Conservation (phyloP, 2,113 vertebrate species). For the Anhinga rufa region DNA sequence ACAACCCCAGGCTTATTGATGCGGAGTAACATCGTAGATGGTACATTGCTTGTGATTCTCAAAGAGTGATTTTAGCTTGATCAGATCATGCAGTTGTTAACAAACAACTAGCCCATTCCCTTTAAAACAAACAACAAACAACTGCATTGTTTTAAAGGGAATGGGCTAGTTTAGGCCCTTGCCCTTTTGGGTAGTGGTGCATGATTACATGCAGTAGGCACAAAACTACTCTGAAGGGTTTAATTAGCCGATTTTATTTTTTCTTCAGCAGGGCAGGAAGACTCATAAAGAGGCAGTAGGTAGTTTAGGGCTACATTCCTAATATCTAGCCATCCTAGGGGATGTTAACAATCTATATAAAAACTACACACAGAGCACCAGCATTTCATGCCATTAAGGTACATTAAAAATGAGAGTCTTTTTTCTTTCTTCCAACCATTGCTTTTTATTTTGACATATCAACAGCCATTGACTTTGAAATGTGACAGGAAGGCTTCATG, state of each 20-base stretch:
- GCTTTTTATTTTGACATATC: constrained; percentile 35
- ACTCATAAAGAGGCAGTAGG: neutral
- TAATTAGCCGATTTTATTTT: neutral
- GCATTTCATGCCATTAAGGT: neutral
- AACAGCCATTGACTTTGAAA: neutral
- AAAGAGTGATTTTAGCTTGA: neutral
- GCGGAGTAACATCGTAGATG: neutral
- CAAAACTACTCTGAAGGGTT: neutral
- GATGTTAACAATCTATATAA: neutral
- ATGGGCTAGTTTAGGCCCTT: neutral
- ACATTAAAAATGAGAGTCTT: neutral
- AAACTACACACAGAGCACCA: neutral
- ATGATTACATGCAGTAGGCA: neutral
- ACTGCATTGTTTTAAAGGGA: neutral
- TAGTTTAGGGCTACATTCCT: neutral
- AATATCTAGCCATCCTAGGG: neutral
- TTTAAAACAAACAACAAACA: too few species aligned
- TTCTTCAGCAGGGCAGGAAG: neutral
- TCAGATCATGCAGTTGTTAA: neutral
- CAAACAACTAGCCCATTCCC: too few species aligned
- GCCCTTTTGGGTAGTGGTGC: neutral
- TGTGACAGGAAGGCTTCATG: neutral
- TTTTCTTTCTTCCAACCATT: constrained; percentile 27
- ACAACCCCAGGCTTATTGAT: neutral
- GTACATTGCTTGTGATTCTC: neutral